phyloP scores from a whole-genome alignment of 2,113 vertebrate genomes.

The Chitala chitala region DNA sequence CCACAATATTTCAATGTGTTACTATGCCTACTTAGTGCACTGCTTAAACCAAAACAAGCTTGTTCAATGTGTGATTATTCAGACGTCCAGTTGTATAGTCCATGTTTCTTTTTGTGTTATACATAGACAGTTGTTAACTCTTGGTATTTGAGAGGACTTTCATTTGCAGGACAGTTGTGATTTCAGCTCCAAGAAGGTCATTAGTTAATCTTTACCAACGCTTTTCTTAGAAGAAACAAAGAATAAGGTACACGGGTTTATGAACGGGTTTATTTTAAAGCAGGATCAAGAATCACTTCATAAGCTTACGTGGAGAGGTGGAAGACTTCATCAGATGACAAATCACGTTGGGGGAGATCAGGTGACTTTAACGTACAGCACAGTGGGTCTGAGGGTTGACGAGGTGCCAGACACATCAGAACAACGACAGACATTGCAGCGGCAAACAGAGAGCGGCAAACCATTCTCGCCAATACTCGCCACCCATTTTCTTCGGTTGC shows the following conservation, averaged over 20 bases:
- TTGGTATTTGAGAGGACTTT: too few relatives aligned
- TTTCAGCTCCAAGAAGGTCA: neutral
- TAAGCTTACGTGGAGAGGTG: neutral
- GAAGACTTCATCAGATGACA: conserved; percentile 15
- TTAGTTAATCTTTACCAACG: too few relatives aligned
- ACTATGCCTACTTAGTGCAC: too few relatives aligned
- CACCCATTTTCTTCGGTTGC: neutral
- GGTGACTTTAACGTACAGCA: neutral
- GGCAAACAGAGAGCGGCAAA: conserved; percentile 6
- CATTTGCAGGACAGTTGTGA: too few relatives aligned
- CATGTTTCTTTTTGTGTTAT: neutral
- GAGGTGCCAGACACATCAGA: neutral
- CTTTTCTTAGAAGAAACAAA: neutral
- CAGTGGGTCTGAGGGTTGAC: neutral
- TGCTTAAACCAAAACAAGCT: too few relatives aligned
- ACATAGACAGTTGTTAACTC: neutral
- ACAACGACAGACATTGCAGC: neutral
- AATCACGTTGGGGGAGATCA: conserved; percentile 1
- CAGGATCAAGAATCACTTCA: conserved; percentile 1
- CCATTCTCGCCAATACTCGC: neutral
- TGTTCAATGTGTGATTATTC: too few relatives aligned
- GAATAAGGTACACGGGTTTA: neutral
- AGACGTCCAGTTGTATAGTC: too few relatives aligned
- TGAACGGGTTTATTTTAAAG: conserved; percentile 10
- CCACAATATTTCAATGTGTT: too few relatives aligned